Evolutionary conservation across 2,113 vertebrate species (phyloP).

Genomic region (Corythaeola cristata): DNA sequence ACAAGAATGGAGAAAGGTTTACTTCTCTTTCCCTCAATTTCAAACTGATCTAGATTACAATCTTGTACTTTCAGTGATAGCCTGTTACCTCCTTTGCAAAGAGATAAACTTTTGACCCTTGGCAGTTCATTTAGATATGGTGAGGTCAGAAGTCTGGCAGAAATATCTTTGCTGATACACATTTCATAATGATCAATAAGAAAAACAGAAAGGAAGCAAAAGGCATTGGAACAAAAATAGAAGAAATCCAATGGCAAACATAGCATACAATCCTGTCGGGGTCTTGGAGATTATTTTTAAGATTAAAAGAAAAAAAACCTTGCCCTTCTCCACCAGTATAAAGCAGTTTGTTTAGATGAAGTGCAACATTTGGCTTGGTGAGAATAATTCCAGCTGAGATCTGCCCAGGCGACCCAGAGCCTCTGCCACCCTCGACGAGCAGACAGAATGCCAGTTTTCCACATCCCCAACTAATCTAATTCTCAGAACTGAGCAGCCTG

Average conservation of each 20-base stretch:
- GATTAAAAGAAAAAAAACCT: not conserved
- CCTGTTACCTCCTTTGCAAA: not conserved
- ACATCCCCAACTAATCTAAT: not conserved
- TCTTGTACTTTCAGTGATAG: not conserved
- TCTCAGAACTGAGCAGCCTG: not conserved
- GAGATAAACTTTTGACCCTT: not conserved
- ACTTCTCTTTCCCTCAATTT: not conserved
- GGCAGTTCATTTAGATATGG: not conserved
- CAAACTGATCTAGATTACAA: not conserved
- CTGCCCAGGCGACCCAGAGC: fast-evolving
- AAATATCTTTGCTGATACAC: not conserved
- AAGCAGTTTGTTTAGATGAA: not conserved
- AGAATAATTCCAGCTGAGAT: not conserved
- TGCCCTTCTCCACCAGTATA: not conserved
- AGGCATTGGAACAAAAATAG: not conserved
- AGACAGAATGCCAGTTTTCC: not conserved
- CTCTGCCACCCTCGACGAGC: not conserved
- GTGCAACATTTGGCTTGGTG: not conserved
- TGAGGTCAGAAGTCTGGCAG: not conserved
- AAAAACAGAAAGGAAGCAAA: not conserved
- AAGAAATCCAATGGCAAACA: not conserved
- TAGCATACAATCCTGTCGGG: not conserved
- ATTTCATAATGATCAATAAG: not conserved
- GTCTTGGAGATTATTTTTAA: not conserved
- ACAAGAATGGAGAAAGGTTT: not conserved